Conservation (phyloP, 2,113 vertebrate species). For the Bubo bubo region DNA sequence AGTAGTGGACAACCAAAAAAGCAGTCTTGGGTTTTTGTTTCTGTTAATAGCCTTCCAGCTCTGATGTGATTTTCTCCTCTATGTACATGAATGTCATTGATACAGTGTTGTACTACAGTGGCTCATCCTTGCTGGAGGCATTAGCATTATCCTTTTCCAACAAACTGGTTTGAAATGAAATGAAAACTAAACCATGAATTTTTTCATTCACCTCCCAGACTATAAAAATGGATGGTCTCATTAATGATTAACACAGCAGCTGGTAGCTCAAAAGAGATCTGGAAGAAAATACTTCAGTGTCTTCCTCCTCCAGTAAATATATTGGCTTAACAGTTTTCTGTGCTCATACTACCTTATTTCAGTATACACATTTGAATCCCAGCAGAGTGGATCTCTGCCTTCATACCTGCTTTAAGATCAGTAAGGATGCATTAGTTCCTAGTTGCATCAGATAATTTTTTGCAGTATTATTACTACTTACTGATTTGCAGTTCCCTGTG, state of each 20-base stretch:
- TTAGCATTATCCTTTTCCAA: constrained; percentile 8
- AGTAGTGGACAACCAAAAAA: neutral
- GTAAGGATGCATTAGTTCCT: neutral
- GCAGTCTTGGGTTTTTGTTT: neutral
- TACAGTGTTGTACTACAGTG: constrained; percentile 15
- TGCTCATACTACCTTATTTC: neutral
- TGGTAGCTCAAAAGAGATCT: neutral
- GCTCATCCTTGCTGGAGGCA: constrained; percentile 43
- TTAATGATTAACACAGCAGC: constrained; percentile 58
- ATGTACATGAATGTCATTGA: neutral
- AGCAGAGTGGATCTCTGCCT: neutral
- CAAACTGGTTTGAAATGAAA: constrained; percentile 44
- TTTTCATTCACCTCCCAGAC: constrained; percentile 45
- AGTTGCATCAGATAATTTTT: neutral
- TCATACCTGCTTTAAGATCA: neutral
- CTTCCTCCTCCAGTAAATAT: neutral
- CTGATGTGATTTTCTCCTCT: neutral
- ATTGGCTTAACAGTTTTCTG: neutral
- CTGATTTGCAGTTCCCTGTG: neutral
- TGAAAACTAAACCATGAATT: constrained; percentile 35
- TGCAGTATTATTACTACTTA: neutral
- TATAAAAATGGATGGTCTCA: constrained; percentile 36
- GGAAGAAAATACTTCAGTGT: neutral
- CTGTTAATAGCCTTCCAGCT: constrained; percentile 1
- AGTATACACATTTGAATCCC: neutral